A percentile compares a stretch with the other conserved stretches of the same genome.
phyloP scores from a whole-genome alignment of 2,113 vertebrate species.

The Tangachromis dhanisi region DNA sequence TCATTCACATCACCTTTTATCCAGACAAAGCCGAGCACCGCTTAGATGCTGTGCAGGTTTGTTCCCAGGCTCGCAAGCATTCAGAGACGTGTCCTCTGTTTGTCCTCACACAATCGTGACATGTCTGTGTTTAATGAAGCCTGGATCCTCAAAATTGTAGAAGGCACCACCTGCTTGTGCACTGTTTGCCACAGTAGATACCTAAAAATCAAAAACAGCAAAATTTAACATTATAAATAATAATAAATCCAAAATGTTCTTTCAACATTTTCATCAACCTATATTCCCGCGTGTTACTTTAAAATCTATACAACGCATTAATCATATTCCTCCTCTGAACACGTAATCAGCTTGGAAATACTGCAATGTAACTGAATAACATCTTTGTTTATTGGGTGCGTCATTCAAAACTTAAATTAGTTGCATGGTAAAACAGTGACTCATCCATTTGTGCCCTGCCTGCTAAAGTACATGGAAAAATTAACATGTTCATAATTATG shows the following conservation, averaged over 20 bases:
- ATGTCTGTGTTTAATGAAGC: constrained; percentile 62
- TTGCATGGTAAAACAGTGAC: background rate
- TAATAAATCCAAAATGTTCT: background rate
- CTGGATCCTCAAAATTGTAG: background rate
- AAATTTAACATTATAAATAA: background rate
- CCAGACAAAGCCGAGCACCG: background rate
- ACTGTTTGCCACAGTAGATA: background rate
- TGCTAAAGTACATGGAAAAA: background rate
- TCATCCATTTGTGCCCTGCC: background rate
- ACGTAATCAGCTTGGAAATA: background rate
- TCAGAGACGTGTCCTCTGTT: background rate
- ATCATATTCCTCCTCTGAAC: background rate
- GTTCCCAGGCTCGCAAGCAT: background rate
- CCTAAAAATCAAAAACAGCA: constrained; percentile 11
- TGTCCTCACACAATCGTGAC: constrained; percentile 58
- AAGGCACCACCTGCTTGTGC: background rate
- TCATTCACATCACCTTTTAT: background rate
- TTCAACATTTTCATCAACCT: background rate
- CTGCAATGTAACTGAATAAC: background rate
- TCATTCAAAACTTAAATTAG: background rate
- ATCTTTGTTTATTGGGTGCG: background rate
- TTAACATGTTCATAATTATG: background rate
- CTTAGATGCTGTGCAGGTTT: background rate
- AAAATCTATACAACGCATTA: background rate
- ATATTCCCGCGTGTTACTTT: rapidly evolving